Conservation (phyloP, 1,140 invertebrate species). For the Brachionus calyciflorus region DNA sequence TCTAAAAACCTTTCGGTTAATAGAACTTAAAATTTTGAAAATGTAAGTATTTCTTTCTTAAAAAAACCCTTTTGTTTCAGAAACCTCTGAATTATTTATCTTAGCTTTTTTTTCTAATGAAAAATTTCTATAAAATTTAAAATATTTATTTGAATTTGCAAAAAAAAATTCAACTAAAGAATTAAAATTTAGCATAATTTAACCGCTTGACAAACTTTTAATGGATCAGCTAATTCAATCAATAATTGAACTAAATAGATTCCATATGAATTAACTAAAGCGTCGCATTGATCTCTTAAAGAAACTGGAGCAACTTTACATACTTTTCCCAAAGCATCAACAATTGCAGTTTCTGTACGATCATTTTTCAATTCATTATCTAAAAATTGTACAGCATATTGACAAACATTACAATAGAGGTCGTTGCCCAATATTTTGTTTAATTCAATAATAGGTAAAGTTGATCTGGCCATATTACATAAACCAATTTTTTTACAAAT, state of each 20-base stretch:
- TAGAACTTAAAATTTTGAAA: too few species aligned
- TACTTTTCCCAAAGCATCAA: slow-evolving; percentile 40
- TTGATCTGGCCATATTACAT: neutral
- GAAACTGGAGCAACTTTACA: slow-evolving; percentile 12
- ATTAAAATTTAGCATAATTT: slow-evolving; percentile 42
- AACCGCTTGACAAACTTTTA: slow-evolving; percentile 31
- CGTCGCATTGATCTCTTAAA: slow-evolving; percentile 22
- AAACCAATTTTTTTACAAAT: slow-evolving; percentile 18
- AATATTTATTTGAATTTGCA: too few species aligned
- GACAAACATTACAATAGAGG: slow-evolving; percentile 33
- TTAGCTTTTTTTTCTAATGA: too few species aligned
- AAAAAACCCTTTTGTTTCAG: too few species aligned
- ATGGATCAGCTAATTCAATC: slow-evolving; percentile 31
- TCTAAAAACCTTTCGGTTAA: too few species aligned
- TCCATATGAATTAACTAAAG: slow-evolving; percentile 29
- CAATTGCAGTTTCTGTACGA: slow-evolving; percentile 17
- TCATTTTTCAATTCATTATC: slow-evolving; percentile 39
- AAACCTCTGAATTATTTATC: too few species aligned
- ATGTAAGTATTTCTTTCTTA: too few species aligned
- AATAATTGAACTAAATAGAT: slow-evolving; percentile 28
- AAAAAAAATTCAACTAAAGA: too few species aligned
- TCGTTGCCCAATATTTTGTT: neutral
- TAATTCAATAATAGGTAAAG: neutral
- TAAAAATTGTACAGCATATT: slow-evolving; percentile 45
- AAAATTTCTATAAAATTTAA: too few species aligned